Conservation (phyloP, 1,140 invertebrate genomes). For the Ephestia elutella region DNA sequence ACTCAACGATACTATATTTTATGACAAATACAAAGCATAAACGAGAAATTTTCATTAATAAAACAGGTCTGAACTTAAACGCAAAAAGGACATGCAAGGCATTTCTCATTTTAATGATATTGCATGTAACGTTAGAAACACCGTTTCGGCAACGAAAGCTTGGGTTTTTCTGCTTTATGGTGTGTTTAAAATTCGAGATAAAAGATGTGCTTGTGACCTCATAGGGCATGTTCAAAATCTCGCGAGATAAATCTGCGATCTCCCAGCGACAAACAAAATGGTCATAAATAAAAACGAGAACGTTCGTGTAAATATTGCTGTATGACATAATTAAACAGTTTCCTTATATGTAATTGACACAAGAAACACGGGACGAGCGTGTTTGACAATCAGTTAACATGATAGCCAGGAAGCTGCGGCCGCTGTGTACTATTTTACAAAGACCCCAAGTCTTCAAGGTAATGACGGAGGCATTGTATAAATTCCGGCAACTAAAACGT, state of each 20-base stretch:
- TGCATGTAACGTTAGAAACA: slow-evolving; percentile 17
- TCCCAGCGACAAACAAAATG: not conserved
- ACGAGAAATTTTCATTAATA: not conserved
- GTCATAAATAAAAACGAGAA: not conserved
- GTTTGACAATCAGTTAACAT: slow-evolving; percentile 59
- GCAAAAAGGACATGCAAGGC: slow-evolving; percentile 20
- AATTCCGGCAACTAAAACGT: slow-evolving; percentile 22
- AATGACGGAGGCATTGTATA: slow-evolving; percentile 35
- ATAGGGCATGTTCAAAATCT: not conserved
- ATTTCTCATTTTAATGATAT: slow-evolving; percentile 19
- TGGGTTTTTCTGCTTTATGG: slow-evolving; percentile 15
- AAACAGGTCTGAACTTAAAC: slow-evolving; percentile 15
- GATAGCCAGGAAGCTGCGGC: slow-evolving; percentile 56
- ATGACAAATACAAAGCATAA: not conserved
- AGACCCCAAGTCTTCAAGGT: slow-evolving; percentile 47
- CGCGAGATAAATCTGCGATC: not conserved
- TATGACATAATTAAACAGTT: slow-evolving; percentile 18
- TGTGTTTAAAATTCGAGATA: not conserved
- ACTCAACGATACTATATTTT: too few species aligned
- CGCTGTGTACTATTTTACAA: slow-evolving; percentile 38
- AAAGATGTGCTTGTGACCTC: slow-evolving; percentile 2
- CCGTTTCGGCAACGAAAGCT: slow-evolving; percentile 15
- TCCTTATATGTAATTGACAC: slow-evolving; percentile 56
- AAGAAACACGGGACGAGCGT: slow-evolving; percentile 34
- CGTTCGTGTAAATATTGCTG: not conserved